phyloP scores from a whole-genome alignment of 1,140 invertebrate species.

The Drosophila persimilis region DNA sequence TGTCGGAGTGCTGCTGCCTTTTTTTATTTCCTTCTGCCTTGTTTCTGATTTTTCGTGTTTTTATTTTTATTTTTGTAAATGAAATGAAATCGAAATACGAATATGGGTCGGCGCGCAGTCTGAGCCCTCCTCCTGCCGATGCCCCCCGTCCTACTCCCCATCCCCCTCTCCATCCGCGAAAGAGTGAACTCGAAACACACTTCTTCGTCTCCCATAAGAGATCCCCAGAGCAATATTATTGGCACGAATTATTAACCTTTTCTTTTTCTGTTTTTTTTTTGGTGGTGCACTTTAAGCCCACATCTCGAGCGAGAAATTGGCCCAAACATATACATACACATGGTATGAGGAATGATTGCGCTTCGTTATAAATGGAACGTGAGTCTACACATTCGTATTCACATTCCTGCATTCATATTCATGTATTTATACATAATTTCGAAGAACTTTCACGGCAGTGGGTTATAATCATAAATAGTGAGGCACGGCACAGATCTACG shows the following conservation, averaged over 20 bases:
- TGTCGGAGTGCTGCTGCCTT: constrained; percentile 47
- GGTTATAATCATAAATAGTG: constrained; percentile 8
- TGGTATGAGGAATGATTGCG: constrained; percentile 36
- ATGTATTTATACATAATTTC: constrained; percentile 24
- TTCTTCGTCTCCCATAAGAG: constrained; percentile 49
- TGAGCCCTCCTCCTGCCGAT: constrained; percentile 48
- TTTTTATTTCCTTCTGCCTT: constrained; percentile 26
- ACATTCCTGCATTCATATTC: constrained; percentile 2
- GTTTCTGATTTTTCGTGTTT: constrained; percentile 48
- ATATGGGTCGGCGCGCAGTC: constrained; percentile 71
- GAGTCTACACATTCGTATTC: constrained; percentile 32
- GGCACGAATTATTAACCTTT: constrained; percentile 61
- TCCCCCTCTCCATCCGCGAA: constrained; percentile 18
- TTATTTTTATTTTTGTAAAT: constrained; percentile 73
- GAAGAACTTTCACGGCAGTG: constrained; percentile 44
- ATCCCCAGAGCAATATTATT: constrained; percentile 59
- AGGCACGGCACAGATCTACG: constrained; percentile 8
- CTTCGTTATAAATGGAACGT: constrained; percentile 48
- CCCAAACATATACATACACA: constrained; percentile 25
- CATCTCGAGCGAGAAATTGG: constrained; percentile 49
- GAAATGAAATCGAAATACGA: constrained; percentile 66
- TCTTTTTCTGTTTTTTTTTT: constrained; percentile 18
- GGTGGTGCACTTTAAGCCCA: constrained; percentile 58
- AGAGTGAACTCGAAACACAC: constrained; percentile 66
- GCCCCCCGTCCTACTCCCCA: constrained; percentile 1